Evolutionary conservation across 2,113 vertebrate species (phyloP), one percentile per base, ranked within the genome.

Genomic region (Pelvicachromis taeniatus): DNA sequence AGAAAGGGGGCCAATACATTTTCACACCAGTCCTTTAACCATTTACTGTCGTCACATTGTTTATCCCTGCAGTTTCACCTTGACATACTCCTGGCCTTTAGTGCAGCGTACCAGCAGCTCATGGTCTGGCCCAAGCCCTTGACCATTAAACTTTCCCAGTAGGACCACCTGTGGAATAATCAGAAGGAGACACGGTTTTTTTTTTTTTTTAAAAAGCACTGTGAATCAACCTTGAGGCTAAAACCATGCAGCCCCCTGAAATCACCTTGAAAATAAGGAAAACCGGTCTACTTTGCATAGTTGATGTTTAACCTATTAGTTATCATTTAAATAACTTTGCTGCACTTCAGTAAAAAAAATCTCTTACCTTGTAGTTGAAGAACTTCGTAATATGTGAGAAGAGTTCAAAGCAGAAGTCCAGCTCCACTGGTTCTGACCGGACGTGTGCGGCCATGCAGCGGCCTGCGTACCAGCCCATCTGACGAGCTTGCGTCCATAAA

Each of bases 341-440:
- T 9, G 13, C 5, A 4, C 54, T 31, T 54, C 21, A 59, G 53
- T 42, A 21, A 40, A 80, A 40, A 80, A 63, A 5, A 61, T 19
- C 23, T 54, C 3, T 88, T 88, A 99, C 98, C 97, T 99, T 99
- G 90, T 98, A 98, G 95, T 97, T 99, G 93, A 99, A 99, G 95
- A 99, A 99, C 83, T 96, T 99, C 11, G 99, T 99, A 6, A 99
- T 95, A 10, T 99, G 99, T 52, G 98, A 97, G 92, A 99, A 99
- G 5, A 99, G 96, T 87, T 99, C 98, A 31, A 99, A 99, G 96
- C 98, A 97, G 96, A 99, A 99, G 90, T 99, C 99, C 95, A 97
- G 92, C 17, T 99, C 98, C 14, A 96, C 86, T 0, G 94, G 21
- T 31, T 98, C 95, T 4, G 96, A 96, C 13, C 81, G 84, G 29